A percentile compares a stretch with the other conserved stretches of the same genome.
Evolutionary conservation across 2,113 vertebrate species (phyloP).

Genomic region (Casuarius casuarius): DNA sequence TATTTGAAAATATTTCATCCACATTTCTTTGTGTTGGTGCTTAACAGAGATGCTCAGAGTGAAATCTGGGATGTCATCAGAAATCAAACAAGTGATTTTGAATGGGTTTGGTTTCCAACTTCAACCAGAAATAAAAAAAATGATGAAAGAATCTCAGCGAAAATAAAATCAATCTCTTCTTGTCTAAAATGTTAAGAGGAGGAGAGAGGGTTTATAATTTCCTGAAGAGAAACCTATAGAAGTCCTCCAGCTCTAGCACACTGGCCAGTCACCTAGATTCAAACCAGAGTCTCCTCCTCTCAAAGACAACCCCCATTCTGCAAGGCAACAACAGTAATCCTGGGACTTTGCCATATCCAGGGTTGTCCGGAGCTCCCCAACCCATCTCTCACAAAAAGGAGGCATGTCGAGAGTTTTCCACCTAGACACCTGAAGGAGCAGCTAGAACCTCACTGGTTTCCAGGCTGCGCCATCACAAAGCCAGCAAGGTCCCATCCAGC

Average conservation of each 20-base stretch:
- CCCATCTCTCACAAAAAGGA: not conserved
- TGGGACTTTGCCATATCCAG: not conserved
- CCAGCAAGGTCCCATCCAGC: rapidly evolving
- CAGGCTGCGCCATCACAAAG: not conserved
- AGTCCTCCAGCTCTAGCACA: not conserved
- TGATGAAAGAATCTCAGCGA: not conserved
- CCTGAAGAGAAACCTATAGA: not conserved
- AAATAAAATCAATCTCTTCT: not conserved
- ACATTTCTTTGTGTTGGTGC: not conserved
- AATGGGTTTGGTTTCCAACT: not conserved
- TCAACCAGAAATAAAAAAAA: not conserved
- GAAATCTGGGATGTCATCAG: not conserved
- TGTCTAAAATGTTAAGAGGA: not conserved
- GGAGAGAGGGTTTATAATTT: not conserved
- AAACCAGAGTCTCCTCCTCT: not conserved
- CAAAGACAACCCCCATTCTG: rapidly evolving
- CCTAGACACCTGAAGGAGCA: not conserved
- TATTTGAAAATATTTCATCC: not conserved
- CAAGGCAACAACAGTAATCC: not conserved
- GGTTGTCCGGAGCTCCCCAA: not conserved
- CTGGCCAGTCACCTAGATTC: not conserved
- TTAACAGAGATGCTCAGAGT: not conserved
- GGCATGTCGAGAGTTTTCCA: not conserved
- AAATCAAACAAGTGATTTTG: not conserved
- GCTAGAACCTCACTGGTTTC: not conserved